Conservation (phyloP, 2,888 invertebrate species). For the Netelia melanura region DNA sequence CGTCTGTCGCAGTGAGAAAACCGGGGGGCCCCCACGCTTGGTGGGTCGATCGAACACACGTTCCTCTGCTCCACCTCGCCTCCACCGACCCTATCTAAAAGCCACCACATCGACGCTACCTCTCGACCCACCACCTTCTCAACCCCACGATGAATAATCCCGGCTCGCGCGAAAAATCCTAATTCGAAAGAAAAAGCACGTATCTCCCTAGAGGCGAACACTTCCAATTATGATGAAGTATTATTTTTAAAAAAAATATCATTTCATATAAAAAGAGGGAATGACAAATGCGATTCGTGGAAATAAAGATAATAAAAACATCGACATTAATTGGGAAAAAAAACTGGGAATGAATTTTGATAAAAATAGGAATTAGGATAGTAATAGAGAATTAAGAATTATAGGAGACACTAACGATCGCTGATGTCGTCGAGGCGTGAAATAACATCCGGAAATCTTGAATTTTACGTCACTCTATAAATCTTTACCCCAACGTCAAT, state of each 20-base stretch:
- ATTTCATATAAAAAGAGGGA: background rate
- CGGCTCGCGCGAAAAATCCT: slow-evolving; percentile 43
- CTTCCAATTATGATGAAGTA: background rate
- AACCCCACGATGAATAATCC: slow-evolving; percentile 21
- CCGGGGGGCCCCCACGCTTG: slow-evolving; percentile 66
- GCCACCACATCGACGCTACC: slow-evolving; percentile 64
- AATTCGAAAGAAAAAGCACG: slow-evolving; percentile 51
- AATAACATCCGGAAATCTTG: slow-evolving; percentile 46
- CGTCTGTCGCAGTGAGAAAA: slow-evolving; percentile 81
- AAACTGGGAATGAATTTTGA: background rate
- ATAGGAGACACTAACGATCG: slow-evolving; percentile 4
- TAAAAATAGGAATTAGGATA: background rate
- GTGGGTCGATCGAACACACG: slow-evolving; percentile 82
- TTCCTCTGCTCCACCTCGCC: slow-evolving; percentile 72
- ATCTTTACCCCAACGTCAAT: slow-evolving; percentile 44
- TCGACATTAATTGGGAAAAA: background rate
- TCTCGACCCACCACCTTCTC: slow-evolving; percentile 15
- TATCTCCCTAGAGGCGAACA: background rate
- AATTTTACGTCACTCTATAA: slow-evolving; percentile 22
- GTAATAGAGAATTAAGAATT: background rate
- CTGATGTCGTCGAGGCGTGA: slow-evolving; percentile 35
- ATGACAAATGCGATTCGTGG: background rate
- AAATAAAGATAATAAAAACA: background rate
- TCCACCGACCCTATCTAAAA: slow-evolving; percentile 62
- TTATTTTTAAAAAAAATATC: background rate